A percentile compares a stretch with the other conserved stretches of the same genome.
Conservation (phyloP, 2,113 vertebrate genomes). For the Electrona antarctica region DNA sequence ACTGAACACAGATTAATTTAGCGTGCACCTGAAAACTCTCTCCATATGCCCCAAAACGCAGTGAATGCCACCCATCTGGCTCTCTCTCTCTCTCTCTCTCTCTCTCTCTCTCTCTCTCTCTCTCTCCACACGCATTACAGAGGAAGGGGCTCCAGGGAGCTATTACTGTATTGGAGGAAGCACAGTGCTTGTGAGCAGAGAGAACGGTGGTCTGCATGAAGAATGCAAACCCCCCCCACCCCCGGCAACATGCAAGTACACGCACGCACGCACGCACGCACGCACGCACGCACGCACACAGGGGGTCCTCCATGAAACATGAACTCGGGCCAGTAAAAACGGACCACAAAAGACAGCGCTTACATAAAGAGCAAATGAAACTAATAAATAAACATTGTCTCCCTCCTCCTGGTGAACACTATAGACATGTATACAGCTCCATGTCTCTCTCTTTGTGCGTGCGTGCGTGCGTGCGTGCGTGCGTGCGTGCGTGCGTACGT, state of each 20-base stretch:
- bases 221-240: no score
- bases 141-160: conserved; percentile 1
- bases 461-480: no score
- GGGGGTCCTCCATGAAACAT: neutral
- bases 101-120: no score
- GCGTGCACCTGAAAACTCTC: neutral
- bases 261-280: no score
- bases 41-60: conserved; percentile 6
- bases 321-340: neutral
- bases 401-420: no score
- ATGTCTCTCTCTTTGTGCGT: no score
- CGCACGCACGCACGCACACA: neutral
- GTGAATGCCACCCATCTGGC: neutral
- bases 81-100: neutral
- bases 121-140: neutral
- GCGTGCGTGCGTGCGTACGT: no score
- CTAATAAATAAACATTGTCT: neutral
- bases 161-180: neutral
- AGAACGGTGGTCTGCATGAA: no score
- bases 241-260: no score
- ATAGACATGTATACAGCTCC: no score
- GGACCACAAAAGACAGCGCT: neutral
- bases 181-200: neutral
- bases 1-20: no score
- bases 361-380: neutral